Evolutionary conservation across 2,797 vertebrate species (phyloP).

Genomic region (Diplodus puntazzo): DNA sequence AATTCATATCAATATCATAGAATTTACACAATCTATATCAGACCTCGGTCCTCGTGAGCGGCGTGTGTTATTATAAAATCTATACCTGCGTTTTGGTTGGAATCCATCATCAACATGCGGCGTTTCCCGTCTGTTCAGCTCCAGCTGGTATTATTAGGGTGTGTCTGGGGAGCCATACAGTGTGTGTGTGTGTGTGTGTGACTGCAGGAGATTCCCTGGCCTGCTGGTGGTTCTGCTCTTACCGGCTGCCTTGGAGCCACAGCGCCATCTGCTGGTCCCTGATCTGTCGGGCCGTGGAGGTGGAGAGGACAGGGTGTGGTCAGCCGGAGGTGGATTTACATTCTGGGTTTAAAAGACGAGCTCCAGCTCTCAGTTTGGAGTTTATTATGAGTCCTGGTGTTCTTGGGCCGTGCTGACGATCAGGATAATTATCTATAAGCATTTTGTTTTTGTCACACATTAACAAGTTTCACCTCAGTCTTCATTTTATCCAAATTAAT

Average conservation of each 20-base stretch:
- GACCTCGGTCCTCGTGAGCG: accelerated
- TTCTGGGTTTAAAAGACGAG: too few relatives aligned
- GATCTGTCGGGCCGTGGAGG: neutral
- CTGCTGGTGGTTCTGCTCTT: slow-evolving; percentile 15
- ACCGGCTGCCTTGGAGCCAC: slow-evolving; percentile 12
- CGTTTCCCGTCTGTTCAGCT: slow-evolving; percentile 3
- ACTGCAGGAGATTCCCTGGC: slow-evolving; percentile 9
- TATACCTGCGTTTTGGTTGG: slow-evolving; percentile 1
- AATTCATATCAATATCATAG: slow-evolving; percentile 48
- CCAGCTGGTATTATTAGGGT: slow-evolving; percentile 7
- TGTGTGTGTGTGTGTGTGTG: neutral
- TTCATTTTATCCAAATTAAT: too few relatives aligned
- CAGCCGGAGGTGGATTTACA: neutral
- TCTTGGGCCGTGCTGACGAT: too few relatives aligned
- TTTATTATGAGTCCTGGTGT: too few relatives aligned
- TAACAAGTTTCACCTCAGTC: too few relatives aligned
- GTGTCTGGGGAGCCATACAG: slow-evolving; percentile 26
- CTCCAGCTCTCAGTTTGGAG: too few relatives aligned
- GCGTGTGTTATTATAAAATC: slow-evolving; percentile 25
- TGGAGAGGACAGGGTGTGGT: slow-evolving; percentile 17
- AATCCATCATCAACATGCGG: slow-evolving; percentile 3
- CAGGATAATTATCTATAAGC: too few relatives aligned
- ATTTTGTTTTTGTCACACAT: too few relatives aligned
- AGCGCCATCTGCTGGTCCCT: slow-evolving; percentile 62
- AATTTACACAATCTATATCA: slow-evolving; percentile 20